Base-by-base conservation (phyloP, 1,140 invertebrate species). In the Aethina tumida region DNA sequence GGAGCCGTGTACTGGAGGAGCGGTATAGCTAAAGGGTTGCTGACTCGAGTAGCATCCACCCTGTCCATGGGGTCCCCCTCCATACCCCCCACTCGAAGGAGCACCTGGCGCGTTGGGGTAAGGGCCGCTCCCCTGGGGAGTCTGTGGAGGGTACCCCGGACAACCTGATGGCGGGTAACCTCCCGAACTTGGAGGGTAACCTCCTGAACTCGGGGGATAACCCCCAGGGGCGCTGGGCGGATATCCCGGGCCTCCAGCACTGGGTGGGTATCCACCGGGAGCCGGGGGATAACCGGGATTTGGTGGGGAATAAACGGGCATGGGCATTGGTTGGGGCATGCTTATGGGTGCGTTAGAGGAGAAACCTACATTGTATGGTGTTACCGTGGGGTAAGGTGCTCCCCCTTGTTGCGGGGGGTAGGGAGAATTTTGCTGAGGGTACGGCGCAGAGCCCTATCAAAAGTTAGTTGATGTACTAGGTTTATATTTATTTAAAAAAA, bases 281-380 rank as follows among this genome's bases (percentile, higher is more conserved):
- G 42, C 26, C 15, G 50, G 44, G 13, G 49, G 26, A 26, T 42
- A 26, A 10, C 19, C 19, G n/a, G 35, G 34, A 29, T 14, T 42
- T 7, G 47, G 39, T 4, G 42, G 39, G 18, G n/a, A n/a, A n/a
- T 45, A 49, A 12, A 40, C 22, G 15, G 47, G 47, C 21, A 46
- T 49, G 26, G n/a, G 44, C 45, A 45, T 50, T 13, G 55, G 53
- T 46, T 56, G 51, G 9, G 59, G 57, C 59, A 61, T 61, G 28
- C 53, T 53, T 46, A 61, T 58, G 2, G 59, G 59, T 0, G 54
- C 39, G 27, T 50, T 47, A n/a, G 49, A 32, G n/a, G 37, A 42
- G 28, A 47, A 57, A 9, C 57, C 59, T 16, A 58, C 41, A 40
- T 50, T 52, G 22, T 58, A 55, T 4, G 59, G 56, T 32, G 52